Base-by-base conservation (phyloP, 1,140 invertebrate species). In the Ips nitidus region DNA sequence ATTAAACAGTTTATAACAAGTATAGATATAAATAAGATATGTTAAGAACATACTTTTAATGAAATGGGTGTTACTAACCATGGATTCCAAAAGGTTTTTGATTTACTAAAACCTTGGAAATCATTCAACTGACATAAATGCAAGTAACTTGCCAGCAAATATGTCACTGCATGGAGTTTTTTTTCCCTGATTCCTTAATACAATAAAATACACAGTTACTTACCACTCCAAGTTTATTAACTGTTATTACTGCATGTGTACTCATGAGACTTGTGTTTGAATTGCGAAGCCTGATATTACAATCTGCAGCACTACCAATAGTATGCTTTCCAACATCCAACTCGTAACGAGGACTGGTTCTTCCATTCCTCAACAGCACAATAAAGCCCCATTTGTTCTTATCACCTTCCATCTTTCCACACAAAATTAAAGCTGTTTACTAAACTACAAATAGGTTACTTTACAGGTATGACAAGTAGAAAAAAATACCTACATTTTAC, bases 171-270 rank as follows among this genome's bases (percentile, higher is more conserved):
- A 22, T 22, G 22, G 22, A 22, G 22, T 47, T 47, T 47, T 4
- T 47, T 47, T 47, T 5, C 45, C n/a, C 4, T 47, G 45, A 47
- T 47, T 47, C 4, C 45, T n/a, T 47, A 47, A 47, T 47, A 47
- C 4, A 47, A 47, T 4, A 47, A 47, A 47, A 47, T 47, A 5
- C n/a, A 47, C 45, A 47, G 45, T 22, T n/a, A 66, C 64, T 57
- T 58, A 66, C 64, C 52, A 66, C 41, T 66, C 64, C 64, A 57
- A 2, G 5, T 7, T 56, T 22, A 47, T 57, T 39, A 2, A 66
- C 55, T 45, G 38, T 37, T 8, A 66, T 45, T 38, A 66, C 2
- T 37, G 64, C 64, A 47, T 66, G 64, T 45, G 43, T 47, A 41
- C 58, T 55, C 8, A 47, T 7, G 36, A 66, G 37, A 38, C 45